A percentile compares a stretch with the other conserved stretches of the same genome.
phyloP scores from a whole-genome alignment of 2,113 vertebrate species.

The Limanda limanda region DNA sequence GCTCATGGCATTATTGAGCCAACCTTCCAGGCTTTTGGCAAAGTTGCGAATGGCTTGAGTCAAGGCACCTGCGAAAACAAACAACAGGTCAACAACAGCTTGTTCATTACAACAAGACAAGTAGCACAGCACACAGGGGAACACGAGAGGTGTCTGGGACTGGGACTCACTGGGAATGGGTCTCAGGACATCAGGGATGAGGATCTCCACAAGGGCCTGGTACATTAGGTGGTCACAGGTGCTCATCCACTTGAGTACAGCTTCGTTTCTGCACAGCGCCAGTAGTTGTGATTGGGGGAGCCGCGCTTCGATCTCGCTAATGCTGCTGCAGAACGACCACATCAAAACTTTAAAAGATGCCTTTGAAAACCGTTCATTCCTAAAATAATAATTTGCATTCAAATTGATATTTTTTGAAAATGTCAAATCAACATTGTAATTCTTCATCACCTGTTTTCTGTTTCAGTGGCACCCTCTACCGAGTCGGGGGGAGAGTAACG shows the following conservation, averaged over 20 bases:
- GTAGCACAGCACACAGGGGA: background rate
- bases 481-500: slow-evolving; percentile 86
- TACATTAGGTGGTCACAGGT: slow-evolving; percentile 96
- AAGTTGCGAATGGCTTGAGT: slow-evolving; percentile 99
- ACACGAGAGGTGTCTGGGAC: background rate
- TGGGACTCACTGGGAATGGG: slow-evolving; percentile 94
- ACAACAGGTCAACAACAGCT: background rate
- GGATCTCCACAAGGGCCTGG: slow-evolving; percentile 97
- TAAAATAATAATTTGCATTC: too few species aligned
- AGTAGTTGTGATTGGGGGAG: slow-evolving; percentile 89
- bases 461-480: slow-evolving; percentile 83
- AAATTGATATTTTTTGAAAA: background rate
- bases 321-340: slow-evolving; percentile 68
- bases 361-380: too few species aligned
- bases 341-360: background rate
- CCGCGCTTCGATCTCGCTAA: slow-evolving; percentile 86
- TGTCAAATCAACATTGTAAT: background rate
- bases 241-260: slow-evolving; percentile 95
- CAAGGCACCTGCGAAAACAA: slow-evolving; percentile 87
- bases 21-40: slow-evolving; percentile 98
- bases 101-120: background rate
- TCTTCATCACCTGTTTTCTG: slow-evolving; percentile 82
- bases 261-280: slow-evolving; percentile 89
- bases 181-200: slow-evolving; percentile 97
- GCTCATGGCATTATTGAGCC: slow-evolving; percentile 95